These are phyloP conservation scores for Himantopus leucocephalus DNA, from an alignment of 2,113 vertebrate genomes.

Conservation along the genomic window DNA sequence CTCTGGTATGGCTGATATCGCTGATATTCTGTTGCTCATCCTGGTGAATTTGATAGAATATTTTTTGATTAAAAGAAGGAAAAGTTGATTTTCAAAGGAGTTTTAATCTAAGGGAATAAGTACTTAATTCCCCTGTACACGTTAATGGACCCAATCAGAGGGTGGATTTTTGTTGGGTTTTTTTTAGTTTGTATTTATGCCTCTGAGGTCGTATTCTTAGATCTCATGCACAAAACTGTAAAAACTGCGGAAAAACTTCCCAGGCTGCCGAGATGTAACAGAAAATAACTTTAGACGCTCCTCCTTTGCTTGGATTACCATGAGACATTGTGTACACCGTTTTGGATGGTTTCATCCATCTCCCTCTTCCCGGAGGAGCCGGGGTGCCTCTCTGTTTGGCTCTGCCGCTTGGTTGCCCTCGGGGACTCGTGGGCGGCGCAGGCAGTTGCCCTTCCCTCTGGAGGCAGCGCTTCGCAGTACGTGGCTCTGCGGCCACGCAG, in stretches of 20 bases:
- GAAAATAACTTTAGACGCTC: background rate
- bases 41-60: background rate
- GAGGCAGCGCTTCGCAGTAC: background rate
- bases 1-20: background rate
- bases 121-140: background rate
- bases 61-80: background rate
- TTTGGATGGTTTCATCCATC: conserved; percentile 30
- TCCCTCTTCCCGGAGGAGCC: conserved; percentile 18
- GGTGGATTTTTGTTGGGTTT: no score
- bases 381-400: background rate
- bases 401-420: background rate
- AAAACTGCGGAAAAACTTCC: background rate
- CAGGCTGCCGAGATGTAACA: background rate
- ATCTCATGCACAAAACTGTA: background rate
- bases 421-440: background rate
- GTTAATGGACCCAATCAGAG: background rate
- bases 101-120: background rate
- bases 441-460: background rate
- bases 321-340: accelerated
- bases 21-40: background rate
- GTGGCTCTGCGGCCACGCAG: background rate
- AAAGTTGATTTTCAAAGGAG: background rate
- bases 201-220: background rate
- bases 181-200: background rate
- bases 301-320: background rate